Conservation (phyloP, 2,113 vertebrate species). For the Oreamnos americanus region DNA sequence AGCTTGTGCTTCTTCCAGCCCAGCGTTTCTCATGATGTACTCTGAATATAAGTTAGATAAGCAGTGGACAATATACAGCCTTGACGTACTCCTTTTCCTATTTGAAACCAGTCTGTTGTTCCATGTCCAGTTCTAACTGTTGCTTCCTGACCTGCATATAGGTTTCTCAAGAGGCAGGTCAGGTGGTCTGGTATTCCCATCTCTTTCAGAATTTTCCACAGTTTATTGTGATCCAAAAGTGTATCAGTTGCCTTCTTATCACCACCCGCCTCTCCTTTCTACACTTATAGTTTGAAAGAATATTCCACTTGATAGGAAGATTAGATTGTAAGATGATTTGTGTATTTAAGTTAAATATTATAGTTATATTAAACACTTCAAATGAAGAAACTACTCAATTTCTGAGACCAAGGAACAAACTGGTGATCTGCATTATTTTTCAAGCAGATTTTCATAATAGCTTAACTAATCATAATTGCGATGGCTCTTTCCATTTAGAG, state of each 20-base stretch:
- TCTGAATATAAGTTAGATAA: too few species aligned
- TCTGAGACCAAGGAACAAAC: not conserved
- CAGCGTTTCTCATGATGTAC: too few species aligned
- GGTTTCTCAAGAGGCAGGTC: too few species aligned
- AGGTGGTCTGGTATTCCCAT: too few species aligned
- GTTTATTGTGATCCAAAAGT: not conserved
- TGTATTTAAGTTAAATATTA: slow-evolving; percentile 18
- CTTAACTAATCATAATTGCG: not conserved
- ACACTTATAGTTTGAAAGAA: not conserved
- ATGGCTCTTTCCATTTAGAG: not conserved
- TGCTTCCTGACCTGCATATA: too few species aligned
- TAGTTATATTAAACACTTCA: not conserved
- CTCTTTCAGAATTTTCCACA: too few species aligned
- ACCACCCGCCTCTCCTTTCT: not conserved
- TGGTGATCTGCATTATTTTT: not conserved
- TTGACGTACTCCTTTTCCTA: too few species aligned
- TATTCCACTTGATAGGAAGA: not conserved
- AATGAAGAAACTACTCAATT: not conserved
- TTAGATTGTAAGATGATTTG: not conserved
- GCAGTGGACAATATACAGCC: too few species aligned
- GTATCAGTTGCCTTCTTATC: not conserved
- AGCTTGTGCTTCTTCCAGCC: too few species aligned
- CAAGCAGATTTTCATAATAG: not conserved
- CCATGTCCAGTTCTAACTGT: too few species aligned
- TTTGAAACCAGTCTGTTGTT: too few species aligned